Evolutionary conservation across 2,888 invertebrate genomes (phyloP), one percentile per base, ranked within the genome.

Genomic region (Miltochrista miniata): DNA sequence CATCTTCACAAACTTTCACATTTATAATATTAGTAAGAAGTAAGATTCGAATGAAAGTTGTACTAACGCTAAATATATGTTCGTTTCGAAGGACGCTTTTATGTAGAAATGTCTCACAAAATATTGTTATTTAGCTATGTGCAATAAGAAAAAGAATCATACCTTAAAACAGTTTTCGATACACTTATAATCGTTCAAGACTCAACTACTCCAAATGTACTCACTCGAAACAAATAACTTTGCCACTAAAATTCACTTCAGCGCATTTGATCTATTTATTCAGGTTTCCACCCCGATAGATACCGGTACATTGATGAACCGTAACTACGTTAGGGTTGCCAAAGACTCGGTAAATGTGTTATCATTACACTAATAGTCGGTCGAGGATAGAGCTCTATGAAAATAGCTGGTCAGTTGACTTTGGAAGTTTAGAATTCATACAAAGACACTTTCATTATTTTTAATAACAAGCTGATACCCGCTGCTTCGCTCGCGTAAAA

Each of bases 341-440:
- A 43, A 18, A 34, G 34, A 34, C 42, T 18, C 15, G 33, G 8
- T 42, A 42, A 42, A 18, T 43, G 12, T 12, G 12, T 43, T 34
- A 34, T 34, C 34, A 43, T 43, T 43, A 43, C 43, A 10, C 43
- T 43, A 44, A 44, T 13, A 36, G 44, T 13, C 29, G 31, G 41
- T n/a, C 33, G 43, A 43, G 18, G 33, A 34, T 10, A 44, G 2
- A 7, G 12, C 29, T 33, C 15, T 15, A 30, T 41, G 13, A 2
- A 40, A n/a, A 33, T 9, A 38, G 31, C 18, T 24, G 38, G 38
- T 24, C 7, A 24, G 38, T 38, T 36, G 10, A 36, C 1, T 9
- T 8, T 14, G 10, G 33, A 3, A 2, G 10, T 10, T 33, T 33
- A 33, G 36, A 36, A 36, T 13, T 36, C 13, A 36, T 14, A 14